Evolutionary conservation across 1,140 invertebrate species (phyloP).

Genomic region (roundworm (Caenorhabditis elegans)): WBcel235 BX284606.5:11625001-11625500

Average conservation of each 20-base stretch:
- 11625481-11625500: background rate
- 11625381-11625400: slow-evolving; percentile 63
- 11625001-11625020: slow-evolving; percentile 65
- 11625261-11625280: background rate
- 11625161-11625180: slow-evolving; percentile 61
- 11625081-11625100: slow-evolving; percentile 62
- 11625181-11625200: slow-evolving; percentile 46
- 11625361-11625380: slow-evolving; percentile 63
- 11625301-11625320: slow-evolving; percentile 50
- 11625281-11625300: slow-evolving; percentile 50
- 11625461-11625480: slow-evolving; percentile 52
- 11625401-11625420: slow-evolving; percentile 57
- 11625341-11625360: slow-evolving; percentile 66
- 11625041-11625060: slow-evolving; percentile 65
- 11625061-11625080: slow-evolving; percentile 65
- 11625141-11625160: slow-evolving; percentile 63
- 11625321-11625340: slow-evolving; percentile 56
- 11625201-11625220: slow-evolving; percentile 58
- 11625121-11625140: too few relatives aligned
- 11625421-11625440: slow-evolving; percentile 65
- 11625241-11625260: slow-evolving; percentile 37
- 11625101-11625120: background rate
- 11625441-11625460: slow-evolving; percentile 66
- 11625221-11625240: slow-evolving; percentile 62
- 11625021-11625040: slow-evolving; percentile 67